These are phyloP conservation scores for Sarcophaga bullata DNA, from an alignment of 1,140 invertebrate species.

Conservation along the genomic window DNA sequence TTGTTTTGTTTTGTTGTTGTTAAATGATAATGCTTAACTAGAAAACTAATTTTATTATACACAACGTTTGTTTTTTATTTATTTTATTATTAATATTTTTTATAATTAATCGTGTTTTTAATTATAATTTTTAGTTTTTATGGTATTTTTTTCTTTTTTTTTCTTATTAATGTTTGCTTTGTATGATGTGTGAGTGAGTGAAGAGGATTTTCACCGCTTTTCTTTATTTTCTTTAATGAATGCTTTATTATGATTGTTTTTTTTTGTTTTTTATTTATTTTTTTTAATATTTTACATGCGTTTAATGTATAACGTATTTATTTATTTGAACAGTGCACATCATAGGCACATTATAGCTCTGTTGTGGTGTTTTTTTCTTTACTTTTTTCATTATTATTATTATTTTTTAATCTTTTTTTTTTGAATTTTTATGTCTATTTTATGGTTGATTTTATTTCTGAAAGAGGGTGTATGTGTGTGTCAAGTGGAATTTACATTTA, in stretches of 20 bases:
- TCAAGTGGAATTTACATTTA: constrained; percentile 2
- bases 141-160: too few species aligned
- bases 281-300: not conserved
- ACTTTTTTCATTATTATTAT: not conserved
- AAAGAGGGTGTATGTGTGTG: not conserved
- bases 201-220: constrained; percentile 8
- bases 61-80: constrained; percentile 34
- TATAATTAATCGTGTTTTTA: not conserved
- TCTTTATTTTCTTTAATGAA: constrained; percentile 16
- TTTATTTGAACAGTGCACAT: not conserved
- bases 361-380: not conserved
- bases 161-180: too few species aligned
- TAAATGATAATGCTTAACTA: constrained; percentile 27
- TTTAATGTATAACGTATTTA: not conserved
- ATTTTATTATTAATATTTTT: not conserved
- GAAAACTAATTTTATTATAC: constrained; percentile 34
- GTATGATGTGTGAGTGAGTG: not conserved
- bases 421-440: too few species aligned
- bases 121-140: too few species aligned
- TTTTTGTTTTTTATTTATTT: not conserved
- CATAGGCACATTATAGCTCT: not conserved
- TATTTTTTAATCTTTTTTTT: not conserved
- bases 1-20: not conserved
- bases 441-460: not conserved
- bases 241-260: too few species aligned